phyloP scores from a whole-genome alignment of 2,888 invertebrate genomes.

The Leptinotarsa tumamoca region DNA sequence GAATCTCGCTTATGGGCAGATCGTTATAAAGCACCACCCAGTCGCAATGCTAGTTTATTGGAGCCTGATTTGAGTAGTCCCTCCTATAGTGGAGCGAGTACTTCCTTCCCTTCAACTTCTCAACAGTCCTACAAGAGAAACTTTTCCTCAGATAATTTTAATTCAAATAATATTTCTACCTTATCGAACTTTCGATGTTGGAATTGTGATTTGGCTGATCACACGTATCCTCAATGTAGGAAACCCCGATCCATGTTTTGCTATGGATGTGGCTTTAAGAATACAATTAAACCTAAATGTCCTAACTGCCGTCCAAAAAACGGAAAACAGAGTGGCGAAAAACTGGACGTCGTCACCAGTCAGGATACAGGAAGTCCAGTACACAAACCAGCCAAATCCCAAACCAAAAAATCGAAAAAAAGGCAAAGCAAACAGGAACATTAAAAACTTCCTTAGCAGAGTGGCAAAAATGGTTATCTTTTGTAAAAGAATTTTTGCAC shows the following conservation, averaged over 20 bases:
- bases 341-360: conserved; percentile 8
- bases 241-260: conserved; percentile 23
- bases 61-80: conserved; percentile 29
- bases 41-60: conserved; percentile 16
- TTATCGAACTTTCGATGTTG: conserved; percentile 26
- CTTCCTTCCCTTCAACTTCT: conserved; percentile 5
- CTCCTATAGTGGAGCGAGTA: neutral
- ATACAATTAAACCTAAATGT: conserved; percentile 21
- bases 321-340: too few species aligned
- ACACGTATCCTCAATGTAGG: neutral
- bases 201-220: conserved; percentile 27
- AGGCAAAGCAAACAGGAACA: neutral
- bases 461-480: conserved; percentile 17
- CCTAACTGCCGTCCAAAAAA: neutral
- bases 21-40: conserved; percentile 24
- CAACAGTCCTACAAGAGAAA: neutral
- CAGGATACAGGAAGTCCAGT: conserved; percentile 4
- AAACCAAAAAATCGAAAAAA: neutral
- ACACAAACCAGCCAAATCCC: neutral
- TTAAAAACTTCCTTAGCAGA: neutral
- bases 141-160: neutral
- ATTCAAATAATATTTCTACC: conserved; percentile 3
- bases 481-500: neutral
- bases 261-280: conserved; percentile 21
- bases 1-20: neutral